These are phyloP conservation scores for Agapornis roseicollis DNA, from an alignment of 2,113 vertebrate species.

Conservation along the genomic window DNA sequence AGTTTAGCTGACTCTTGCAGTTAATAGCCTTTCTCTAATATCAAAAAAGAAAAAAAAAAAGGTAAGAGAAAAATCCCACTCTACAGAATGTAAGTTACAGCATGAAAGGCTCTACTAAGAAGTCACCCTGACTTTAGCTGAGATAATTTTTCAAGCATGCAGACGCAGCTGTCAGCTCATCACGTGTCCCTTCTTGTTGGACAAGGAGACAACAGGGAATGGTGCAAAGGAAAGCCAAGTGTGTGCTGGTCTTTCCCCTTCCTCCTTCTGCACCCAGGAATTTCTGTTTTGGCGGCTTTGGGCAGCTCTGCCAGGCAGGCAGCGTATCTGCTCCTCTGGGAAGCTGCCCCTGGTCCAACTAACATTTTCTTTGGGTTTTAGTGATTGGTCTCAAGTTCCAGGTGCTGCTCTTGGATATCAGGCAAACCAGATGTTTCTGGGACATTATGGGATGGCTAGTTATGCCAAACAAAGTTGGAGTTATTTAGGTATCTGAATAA, in stretches of 20 bases:
- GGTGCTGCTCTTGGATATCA: background rate
- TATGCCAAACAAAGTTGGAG: background rate
- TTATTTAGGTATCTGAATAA: background rate
- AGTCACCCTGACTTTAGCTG: background rate
- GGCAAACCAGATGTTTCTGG: background rate
- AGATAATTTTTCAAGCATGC: background rate
- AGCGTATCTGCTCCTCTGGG: background rate
- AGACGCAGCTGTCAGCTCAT: background rate
- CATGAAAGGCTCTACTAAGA: background rate
- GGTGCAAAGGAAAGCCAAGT: background rate
- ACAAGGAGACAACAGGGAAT: background rate
- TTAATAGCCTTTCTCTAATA: background rate
- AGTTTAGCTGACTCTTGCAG: slow-evolving; percentile 6
- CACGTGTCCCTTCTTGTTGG: background rate
- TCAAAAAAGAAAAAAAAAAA: background rate
- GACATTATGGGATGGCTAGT: background rate
- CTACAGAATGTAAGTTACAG: background rate
- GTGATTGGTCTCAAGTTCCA: background rate
- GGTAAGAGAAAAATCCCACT: background rate
- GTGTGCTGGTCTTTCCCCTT: background rate
- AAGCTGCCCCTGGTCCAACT: background rate
- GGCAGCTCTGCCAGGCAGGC: accelerated
- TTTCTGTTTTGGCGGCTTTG: background rate
- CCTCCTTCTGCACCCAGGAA: background rate
- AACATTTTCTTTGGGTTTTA: background rate